A percentile compares a stretch with the other conserved stretches of the same genome.
Evolutionary conservation across 2,888 invertebrate genomes (phyloP).

Genomic region (Euplexia lucipara): DNA sequence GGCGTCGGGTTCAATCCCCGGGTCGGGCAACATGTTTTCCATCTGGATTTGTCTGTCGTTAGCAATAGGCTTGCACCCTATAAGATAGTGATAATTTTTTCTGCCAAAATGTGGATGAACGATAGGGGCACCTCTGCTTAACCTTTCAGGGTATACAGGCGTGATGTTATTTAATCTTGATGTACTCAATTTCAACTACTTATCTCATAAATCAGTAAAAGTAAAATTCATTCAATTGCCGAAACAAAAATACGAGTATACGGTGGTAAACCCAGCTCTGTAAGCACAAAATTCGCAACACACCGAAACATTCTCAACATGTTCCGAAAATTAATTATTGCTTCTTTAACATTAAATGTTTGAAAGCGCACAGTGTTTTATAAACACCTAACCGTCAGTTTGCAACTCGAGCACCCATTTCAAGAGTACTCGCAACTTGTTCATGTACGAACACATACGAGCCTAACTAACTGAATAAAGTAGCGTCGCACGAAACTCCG

Average conservation of each 20-base stretch:
- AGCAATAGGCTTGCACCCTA: too few species aligned
- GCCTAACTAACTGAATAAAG: slow-evolving; percentile 86
- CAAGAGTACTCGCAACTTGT: slow-evolving; percentile 70
- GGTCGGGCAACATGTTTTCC: too few species aligned
- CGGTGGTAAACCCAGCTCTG: neutral
- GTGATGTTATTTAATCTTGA: too few species aligned
- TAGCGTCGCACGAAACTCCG: slow-evolving; percentile 79
- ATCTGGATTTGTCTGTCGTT: too few species aligned
- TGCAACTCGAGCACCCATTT: slow-evolving; percentile 65
- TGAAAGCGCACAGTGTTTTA: slow-evolving; percentile 55
- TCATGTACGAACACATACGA: slow-evolving; percentile 79
- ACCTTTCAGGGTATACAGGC: too few species aligned
- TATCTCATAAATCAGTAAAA: too few species aligned
- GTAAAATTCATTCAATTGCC: neutral
- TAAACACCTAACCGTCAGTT: slow-evolving; percentile 61
- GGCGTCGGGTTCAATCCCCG: too few species aligned
- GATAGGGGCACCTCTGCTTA: too few species aligned
- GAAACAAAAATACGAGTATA: neutral
- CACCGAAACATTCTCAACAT: slow-evolving; percentile 11
- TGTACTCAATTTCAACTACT: neutral
- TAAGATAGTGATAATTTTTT: too few species aligned
- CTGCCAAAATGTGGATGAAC: too few species aligned
- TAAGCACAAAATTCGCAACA: neutral
- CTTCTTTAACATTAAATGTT: slow-evolving; percentile 45
- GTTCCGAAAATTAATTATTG: slow-evolving; percentile 43